Base-by-base conservation (phyloP, 2,113 vertebrate species). In the Crocuta crocuta region DNA sequence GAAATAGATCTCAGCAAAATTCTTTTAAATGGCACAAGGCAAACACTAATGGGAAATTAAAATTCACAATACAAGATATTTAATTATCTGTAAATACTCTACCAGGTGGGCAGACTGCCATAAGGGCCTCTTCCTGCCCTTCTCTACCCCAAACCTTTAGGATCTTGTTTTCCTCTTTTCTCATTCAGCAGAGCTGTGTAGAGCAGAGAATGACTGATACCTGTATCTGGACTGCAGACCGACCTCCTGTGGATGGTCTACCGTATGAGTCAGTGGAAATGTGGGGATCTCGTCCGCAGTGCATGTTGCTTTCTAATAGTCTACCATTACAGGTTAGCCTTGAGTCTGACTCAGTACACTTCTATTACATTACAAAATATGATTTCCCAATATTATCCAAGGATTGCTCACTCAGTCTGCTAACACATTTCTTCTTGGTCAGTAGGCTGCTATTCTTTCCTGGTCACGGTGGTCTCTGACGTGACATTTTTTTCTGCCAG, bases 401-500 rank as follows among this genome's bases (percentile, higher is more conserved):
- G 65, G 82, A 71, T 87, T 61, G 6, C 28, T 79, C 66, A 82
- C 63, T 24, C n/a, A 85, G 39, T 68, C 73, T 87, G 11, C 87
- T 94, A 76, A 71, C 71, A 21, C 26, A 58, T 96, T 95, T 97
- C 81, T 95, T 95, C 39, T 39, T 61, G 50, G 70, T 96, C 55
- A 35, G 11, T 48, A 86, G 50, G 78, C 63, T 35, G 65, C 31
- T 70, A 1, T 35, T 79, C 43, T 74, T 95, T 53, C 31, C 28
- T 58, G 74, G 33, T 83, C 91, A 87, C 48, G 83, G 43, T 45
- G 48, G 45, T 73, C 83, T 94, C 93, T 78, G 35, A 88, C 1
- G 7, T 88, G 83, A 68, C 73, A 45, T 55, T 97, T 85, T 76
- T 90, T 83, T 83, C 61, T 96, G 78, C 45, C 31, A 73, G 78